phyloP scores from a whole-genome alignment of 2,797 vertebrate species.

The Enteromius afrohamiltoni region DNA sequence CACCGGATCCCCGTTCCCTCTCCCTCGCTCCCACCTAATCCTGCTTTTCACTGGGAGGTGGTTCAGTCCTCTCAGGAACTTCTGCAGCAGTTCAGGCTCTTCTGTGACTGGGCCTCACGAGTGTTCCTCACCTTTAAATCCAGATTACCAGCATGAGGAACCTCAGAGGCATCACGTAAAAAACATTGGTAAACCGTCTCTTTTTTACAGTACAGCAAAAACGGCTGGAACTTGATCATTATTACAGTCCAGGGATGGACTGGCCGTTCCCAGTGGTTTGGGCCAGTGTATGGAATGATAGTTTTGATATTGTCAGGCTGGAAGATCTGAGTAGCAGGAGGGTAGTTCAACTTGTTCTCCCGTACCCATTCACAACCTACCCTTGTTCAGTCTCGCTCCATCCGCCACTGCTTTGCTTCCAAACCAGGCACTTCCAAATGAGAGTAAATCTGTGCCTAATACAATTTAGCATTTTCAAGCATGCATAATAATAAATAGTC shows the following conservation, averaged over 20 bases:
- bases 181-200: neutral
- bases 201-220: constrained; percentile 16
- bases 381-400: neutral
- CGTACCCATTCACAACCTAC: neutral
- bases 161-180: neutral
- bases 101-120: constrained; percentile 82
- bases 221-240: neutral
- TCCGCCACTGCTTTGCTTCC: neutral
- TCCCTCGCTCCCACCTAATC: constrained; percentile 77
- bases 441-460: neutral
- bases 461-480: neutral
- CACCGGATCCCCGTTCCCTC: constrained; percentile 65
- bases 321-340: neutral
- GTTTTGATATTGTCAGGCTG: neutral
- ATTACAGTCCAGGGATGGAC: constrained; percentile 21
- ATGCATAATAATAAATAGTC: neutral
- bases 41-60: constrained; percentile 77
- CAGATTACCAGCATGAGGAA: constrained; percentile 66
- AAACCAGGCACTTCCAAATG: neutral
- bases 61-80: constrained; percentile 82
- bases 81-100: constrained; percentile 81
- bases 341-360: neutral
- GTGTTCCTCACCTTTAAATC: constrained; percentile 80
- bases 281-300: neutral
- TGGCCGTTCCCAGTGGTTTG: neutral